Evolutionary conservation across 2,113 vertebrate species (phyloP).

Genomic region (Pipra filicauda): DNA sequence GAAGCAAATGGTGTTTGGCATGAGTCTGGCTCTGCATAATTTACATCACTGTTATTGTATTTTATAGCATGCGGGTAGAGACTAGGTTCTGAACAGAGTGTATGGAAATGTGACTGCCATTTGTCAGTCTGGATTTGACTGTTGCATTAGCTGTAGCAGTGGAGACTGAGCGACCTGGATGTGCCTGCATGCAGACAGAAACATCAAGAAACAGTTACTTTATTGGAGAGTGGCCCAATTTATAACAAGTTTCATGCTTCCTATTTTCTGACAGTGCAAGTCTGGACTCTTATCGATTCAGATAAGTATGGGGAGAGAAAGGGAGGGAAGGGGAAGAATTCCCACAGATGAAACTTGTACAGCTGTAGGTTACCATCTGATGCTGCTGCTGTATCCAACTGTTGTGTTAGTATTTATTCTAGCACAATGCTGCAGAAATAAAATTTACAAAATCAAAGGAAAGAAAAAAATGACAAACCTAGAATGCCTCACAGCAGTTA

Average conservation of each 20-base stretch:
- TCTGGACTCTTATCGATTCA: neutral
- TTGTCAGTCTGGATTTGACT: neutral
- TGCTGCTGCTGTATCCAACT: conserved; percentile 17
- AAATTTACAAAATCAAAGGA: neutral
- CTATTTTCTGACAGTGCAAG: neutral
- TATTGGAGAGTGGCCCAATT: neutral
- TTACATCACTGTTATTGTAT: conserved; percentile 26
- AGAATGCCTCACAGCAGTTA: neutral
- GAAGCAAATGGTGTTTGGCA: conserved; percentile 28
- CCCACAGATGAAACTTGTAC: neutral
- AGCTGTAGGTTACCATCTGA: neutral
- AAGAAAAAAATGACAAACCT: neutral
- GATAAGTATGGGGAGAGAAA: neutral
- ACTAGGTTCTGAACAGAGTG: neutral
- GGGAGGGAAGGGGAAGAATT: neutral
- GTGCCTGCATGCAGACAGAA: neutral
- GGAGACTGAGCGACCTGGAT: neutral
- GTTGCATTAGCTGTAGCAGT: neutral
- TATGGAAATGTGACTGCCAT: conserved; percentile 16
- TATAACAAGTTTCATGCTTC: neutral
- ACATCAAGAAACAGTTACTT: neutral
- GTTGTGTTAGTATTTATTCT: conserved; percentile 6
- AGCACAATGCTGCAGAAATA: neutral
- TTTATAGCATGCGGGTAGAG: neutral
- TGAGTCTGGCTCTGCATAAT: neutral